phyloP scores from a whole-genome alignment of 2,797 vertebrate genomes.

The Aratinga solstitialis region DNA sequence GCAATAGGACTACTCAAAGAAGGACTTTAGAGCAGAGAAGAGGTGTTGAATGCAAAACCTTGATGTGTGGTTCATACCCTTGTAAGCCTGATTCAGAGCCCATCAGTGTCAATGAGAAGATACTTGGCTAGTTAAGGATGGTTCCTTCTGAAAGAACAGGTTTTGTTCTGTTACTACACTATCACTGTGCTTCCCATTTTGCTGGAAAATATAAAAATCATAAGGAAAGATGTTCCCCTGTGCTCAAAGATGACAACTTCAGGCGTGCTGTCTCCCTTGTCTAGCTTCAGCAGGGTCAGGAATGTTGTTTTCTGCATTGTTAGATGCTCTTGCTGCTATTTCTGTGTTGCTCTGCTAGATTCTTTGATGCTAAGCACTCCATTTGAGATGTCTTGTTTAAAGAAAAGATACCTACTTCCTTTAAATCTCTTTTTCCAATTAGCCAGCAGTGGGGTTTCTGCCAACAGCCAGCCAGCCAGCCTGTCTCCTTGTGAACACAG shows the following conservation, averaged over 20 bases:
- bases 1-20: not conserved
- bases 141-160: not conserved
- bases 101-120: not conserved
- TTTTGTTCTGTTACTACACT: not conserved
- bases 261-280: not conserved
- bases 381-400: not conserved
- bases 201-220: not conserved
- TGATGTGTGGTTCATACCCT: not conserved
- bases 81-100: not conserved
- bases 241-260: not conserved
- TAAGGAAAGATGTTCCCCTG: not conserved
- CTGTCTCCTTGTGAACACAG: not conserved
- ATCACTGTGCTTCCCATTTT: not conserved
- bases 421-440: not conserved
- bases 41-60: not conserved
- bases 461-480: not conserved
- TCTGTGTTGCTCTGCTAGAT: not conserved
- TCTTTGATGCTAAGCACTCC: constrained; percentile 6
- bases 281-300: not conserved
- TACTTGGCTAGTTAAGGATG: not conserved
- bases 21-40: not conserved
- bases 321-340: not conserved
- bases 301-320: not conserved
- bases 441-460: not conserved
- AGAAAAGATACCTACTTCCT: not conserved